Evolutionary conservation across 2,797 vertebrate species (phyloP).

Genomic region (Erithacus rubecula): DNA sequence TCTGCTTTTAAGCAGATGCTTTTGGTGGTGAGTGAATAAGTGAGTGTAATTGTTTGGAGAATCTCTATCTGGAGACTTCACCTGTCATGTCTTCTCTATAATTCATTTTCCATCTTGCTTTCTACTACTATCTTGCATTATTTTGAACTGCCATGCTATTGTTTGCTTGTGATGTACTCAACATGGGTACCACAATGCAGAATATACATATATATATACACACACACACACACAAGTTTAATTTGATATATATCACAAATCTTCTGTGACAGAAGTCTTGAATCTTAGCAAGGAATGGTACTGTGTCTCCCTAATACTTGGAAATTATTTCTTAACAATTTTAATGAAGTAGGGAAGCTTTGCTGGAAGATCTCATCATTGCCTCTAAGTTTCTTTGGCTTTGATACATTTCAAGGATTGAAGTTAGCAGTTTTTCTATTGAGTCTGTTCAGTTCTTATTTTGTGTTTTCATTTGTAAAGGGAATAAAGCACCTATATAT

Average conservation of each 20-base stretch:
- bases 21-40: background rate
- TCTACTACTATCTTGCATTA: background rate
- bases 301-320: background rate
- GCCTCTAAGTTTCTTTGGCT: background rate
- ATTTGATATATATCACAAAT: background rate
- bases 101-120: background rate
- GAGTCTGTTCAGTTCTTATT: background rate
- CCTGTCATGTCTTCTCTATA: background rate
- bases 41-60: background rate
- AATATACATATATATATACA: background rate
- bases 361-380: background rate
- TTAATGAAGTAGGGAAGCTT: background rate
- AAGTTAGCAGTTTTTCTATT: background rate
- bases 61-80: background rate
- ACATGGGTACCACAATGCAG: background rate
- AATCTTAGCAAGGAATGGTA: background rate
- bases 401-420: background rate
- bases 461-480: constrained; percentile 13
- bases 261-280: background rate
- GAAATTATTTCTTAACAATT: constrained; percentile 7
- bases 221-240: background rate
- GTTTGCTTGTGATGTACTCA: background rate
- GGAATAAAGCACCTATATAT: background rate
- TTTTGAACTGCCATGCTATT: background rate
- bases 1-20: background rate